Base-by-base conservation (phyloP, 2,888 invertebrate species). In the Synanthedon tipuliformis region DNA sequence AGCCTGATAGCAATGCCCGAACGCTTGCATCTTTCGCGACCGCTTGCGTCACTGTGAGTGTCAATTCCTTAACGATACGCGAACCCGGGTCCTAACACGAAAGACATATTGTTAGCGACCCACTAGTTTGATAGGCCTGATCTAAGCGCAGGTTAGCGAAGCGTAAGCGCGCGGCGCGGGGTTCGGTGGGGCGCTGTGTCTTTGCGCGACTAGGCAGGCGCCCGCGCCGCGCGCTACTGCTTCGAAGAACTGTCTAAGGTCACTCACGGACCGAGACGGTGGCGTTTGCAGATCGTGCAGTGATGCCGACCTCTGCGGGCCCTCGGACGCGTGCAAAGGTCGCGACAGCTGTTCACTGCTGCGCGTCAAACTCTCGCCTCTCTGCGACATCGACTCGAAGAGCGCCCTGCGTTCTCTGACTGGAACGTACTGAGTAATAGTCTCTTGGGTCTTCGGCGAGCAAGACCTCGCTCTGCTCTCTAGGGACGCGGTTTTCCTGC, bases 171-270 rank as follows among this genome's bases (percentile, higher is more conserved):
- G 81, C 62, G 81, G 73, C 59, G 68, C 69, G 56, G 79, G 71
- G 59, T 75, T 69, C 7, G 78, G 75, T 27, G 82, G 81, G 51
- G 75, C 83, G 61, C 81, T 80, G 66, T 76, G 75, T 12, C 81
- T 69, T 61, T 75, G 81, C 51, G 72, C 55, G 51, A 69, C 70
- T n/a, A 66, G 63, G 34, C 53, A 52, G 54, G 73, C 61, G 49
- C 78, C 76, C 61, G 78, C 73, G 59, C 86, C 83, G 64, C 85
- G 80, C 61, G 86, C 86, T 58, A 89, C 88, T 48, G 90, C 90
- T 68, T 92, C 92, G 75, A 92, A 92, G 77, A 92, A 91, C 73
- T 92, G 90, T 61, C 93, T 90, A 78, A 92, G 89, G 68, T 92
- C 92, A 54, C 91, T 88, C 18, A 92, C 92, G 18, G 88, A 86